Conservation (phyloP, 2,113 vertebrate genomes). For the Gadus macrocephalus region DNA sequence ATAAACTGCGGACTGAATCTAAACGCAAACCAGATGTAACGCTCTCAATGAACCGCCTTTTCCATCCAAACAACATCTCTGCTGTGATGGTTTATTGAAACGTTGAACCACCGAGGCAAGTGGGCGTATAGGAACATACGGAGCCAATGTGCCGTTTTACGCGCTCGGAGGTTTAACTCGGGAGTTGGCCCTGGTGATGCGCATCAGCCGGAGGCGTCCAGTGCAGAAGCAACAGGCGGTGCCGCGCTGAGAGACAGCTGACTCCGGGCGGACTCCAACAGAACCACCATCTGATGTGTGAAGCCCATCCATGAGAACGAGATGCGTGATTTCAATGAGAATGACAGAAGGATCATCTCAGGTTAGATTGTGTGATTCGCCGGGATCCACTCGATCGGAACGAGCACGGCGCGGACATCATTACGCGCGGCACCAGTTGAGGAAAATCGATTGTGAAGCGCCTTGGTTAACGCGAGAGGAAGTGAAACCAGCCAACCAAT, state of each 20-base stretch:
- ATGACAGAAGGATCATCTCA: too few species aligned
- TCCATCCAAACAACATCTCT: too few species aligned
- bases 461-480: conserved; percentile 24
- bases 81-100: too few species aligned
- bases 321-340: too few species aligned
- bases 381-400: background rate
- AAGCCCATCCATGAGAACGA: background rate
- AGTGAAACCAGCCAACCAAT: conserved; percentile 50
- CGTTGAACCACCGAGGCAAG: too few species aligned
- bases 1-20: too few species aligned
- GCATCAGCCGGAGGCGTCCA: conserved; percentile 23
- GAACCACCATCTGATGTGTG: background rate
- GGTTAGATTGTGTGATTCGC: background rate
- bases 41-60: too few species aligned
- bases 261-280: too few species aligned
- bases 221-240: conserved; percentile 45
- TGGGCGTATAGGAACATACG: background rate
- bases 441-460: background rate
- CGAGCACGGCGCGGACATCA: conserved; percentile 8
- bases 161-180: background rate
- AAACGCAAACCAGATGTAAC: too few species aligned
- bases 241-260: background rate
- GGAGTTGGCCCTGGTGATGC: background rate
- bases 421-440: conserved; percentile 30
- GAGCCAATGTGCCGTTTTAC: background rate